Percentiles rank a stretch among this genome's conserved stretches.
Conservation (phyloP, 2,797 vertebrate species). For the Bradypodion ventrale region DNA sequence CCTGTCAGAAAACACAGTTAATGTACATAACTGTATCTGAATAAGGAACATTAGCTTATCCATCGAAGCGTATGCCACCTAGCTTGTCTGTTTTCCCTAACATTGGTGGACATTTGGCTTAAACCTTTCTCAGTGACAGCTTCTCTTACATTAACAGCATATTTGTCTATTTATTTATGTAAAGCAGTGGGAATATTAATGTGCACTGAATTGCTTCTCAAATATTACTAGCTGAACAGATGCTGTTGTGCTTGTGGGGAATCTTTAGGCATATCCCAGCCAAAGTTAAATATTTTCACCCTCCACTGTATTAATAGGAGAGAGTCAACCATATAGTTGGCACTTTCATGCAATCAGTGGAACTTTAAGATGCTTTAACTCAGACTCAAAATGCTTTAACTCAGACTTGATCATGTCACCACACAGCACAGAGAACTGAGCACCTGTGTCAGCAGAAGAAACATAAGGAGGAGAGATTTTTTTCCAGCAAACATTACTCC, state of each 20-base stretch:
- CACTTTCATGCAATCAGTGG: background rate
- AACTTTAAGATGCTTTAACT: background rate
- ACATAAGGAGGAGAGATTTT: background rate
- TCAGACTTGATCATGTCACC: background rate
- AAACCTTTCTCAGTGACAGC: background rate
- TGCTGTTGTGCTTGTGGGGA: background rate
- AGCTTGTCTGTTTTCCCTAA: background rate
- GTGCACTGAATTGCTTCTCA: background rate
- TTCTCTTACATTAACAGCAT: background rate
- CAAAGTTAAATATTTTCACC: background rate
- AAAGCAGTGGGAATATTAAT: background rate
- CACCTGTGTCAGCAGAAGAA: background rate
- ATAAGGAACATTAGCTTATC: background rate
- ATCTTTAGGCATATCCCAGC: background rate
- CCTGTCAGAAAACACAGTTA: too few relatives aligned
- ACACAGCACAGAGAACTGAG: background rate
- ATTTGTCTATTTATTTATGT: slow-evolving; percentile 1
- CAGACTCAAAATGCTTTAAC: background rate
- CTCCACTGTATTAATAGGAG: background rate
- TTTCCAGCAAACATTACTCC: background rate
- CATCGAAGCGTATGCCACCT: background rate
- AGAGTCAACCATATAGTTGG: background rate
- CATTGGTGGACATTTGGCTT: background rate
- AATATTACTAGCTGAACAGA: background rate
- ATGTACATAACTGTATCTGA: too few relatives aligned